Base-by-base conservation (phyloP, 1,140 invertebrate genomes). In the Lepidurus couesii region DNA sequence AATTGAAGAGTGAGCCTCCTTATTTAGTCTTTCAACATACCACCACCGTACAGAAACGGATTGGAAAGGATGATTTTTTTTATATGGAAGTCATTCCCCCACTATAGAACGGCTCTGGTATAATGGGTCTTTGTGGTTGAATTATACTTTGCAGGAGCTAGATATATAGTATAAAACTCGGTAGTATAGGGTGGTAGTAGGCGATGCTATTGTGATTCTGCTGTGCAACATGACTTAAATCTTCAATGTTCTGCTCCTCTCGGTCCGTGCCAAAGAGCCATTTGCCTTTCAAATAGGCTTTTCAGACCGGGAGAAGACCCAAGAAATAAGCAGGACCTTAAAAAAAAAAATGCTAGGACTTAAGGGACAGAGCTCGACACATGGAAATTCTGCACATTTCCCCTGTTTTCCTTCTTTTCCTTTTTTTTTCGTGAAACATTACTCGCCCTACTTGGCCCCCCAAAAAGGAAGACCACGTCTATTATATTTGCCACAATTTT, bases 401-500 rank as follows among this genome's bases (percentile, higher is more conserved):
- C 53, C 53, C 53, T 7, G 53, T 65, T 21, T 65, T 65, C 53
- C 53, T 21, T 21, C n/a, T 65, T 21, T 65, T 65, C 53, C 53
- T 16, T 65, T 65, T 65, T 65, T 65, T 16, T 7, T n/a, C 13
- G 4, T 65, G 16, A n/a, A 9, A 65, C 53, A 65, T 65, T 65
- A 65, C 21, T 65, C 53, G 53, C 53, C 53, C 53, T 65, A 16
- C 8, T 65, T 7, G 47, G 47, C 53, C 13, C 0, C 16, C 16
- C 16, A 21, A 65, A 65, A 16, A 21, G 21, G 53, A 65, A 65
- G n/a, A 65, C 16, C 53, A 65, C 13, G 53, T 65, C 53, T 65
- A 65, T 65, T 65, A 65, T 65, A 65, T 65, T 65, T 65, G 53
- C 53, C 53, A 65, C 53, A 65, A 65, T 65, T 65, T 65, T 65